Base-by-base conservation (phyloP, 1,140 invertebrate genomes). In the Listronotus bonariensis region DNA sequence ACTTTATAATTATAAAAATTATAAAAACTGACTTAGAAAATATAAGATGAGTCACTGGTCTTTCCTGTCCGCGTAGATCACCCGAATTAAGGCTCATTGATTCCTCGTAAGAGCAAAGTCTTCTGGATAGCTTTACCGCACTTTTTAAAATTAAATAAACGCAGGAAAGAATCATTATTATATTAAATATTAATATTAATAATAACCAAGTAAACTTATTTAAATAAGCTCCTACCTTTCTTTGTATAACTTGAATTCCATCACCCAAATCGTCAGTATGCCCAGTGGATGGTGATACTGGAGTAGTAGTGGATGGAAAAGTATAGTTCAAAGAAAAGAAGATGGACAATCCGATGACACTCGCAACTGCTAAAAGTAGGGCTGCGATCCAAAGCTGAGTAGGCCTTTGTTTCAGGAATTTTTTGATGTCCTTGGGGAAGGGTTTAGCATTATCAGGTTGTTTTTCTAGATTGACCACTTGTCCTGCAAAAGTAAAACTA, bases 241-340 rank as follows among this genome's bases (percentile, higher is more conserved):
- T 43, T n/a, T 65, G 43, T 1, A 65, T 58, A 17, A 65, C 31
- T 40, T 57, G 62, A 20, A 65, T 58, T 11, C 52, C 62, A 45
- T 57, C 53, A n/a, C 62, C 62, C 20, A 65, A 46, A 26, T 65
- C 40, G 15, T 65, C 62, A 8, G 6, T 7, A 34, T 65, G 62
- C 17, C 45, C 62, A 26, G 38, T 43, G 6, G 41, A n/a, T 7
- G 45, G 31, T 10, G 12, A 0, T 18, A 6, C 12, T 18, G 52
- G 52, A 9, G 0, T 18, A 12, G 57, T 18, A 0, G 38, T 14
- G 36, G 1, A 4, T 6, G 32, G 0, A 11, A 9, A 18, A 54
- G 31, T 54, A 20, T 38, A 46, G n/a, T 32, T 26, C n/a, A 53
- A n/a, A 6, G 10, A 46, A 26, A 53, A 63, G 20, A 55, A 54